Evolutionary conservation across 1,140 invertebrate species (phyloP), one percentile per base, ranked within the genome.

Genomic region (Cydia splendana): DNA sequence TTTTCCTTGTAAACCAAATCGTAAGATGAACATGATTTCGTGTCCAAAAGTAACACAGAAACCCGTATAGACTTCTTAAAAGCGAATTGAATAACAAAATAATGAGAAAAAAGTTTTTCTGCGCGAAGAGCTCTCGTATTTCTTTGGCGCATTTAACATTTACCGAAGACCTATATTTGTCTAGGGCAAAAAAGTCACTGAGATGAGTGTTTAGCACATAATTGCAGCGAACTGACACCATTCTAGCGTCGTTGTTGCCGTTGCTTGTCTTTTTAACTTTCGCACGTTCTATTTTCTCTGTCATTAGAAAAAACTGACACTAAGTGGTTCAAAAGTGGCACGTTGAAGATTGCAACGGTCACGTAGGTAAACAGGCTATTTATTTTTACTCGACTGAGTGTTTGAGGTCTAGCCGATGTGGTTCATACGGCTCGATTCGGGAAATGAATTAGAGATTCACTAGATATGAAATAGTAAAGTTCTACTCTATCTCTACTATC

Each of bases 271-370:
- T 71, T 71, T 71, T 71, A 42, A 18, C 12, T 38, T 38, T 71
- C 67, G 67, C 67, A 71, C 34, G 67, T 71, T 71, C 67, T 38
- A 71, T 71, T 45, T 24, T 71, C 34, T 42, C 34, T 7, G 67
- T 38, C 30, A 71, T 71, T 71, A 71, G 30, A 71, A 71, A 71
- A 71, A 71, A 71, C 9, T 18, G 30, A 71, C 28, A 38, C 15
- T 34, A 71, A 71, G 34, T 15, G 30, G 67, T 38, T 38, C n/a
- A 71, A 71, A 53, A 38, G 30, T 71, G 34, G 67, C n/a, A 38
- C 67, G 67, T 18, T 18, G 67, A 13, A 71, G 34, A 71, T 45
- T 71, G 67, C 67, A 45, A 38, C 38, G 30, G 30, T 45, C 67
- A 71, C 28, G 28, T 34, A 38, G 18, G 67, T 71, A 71, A 71